A percentile compares a stretch with the other conserved stretches of the same genome.
phyloP scores from a whole-genome alignment of 2,797 vertebrate species.

The Leuciscus waleckii region DNA sequence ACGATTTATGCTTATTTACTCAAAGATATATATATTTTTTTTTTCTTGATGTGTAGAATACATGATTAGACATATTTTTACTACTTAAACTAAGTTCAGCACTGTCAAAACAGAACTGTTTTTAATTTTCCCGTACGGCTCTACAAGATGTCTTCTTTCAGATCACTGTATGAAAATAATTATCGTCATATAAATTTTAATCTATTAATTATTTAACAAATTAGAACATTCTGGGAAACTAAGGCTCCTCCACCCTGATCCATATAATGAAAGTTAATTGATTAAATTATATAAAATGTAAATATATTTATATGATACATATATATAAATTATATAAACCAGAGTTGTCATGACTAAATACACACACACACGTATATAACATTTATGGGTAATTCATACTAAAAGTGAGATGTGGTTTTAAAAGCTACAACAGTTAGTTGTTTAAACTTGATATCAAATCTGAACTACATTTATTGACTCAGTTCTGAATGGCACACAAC shows the following conservation, averaged over 20 bases:
- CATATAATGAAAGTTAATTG: background rate
- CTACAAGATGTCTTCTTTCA: background rate
- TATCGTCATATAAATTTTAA: background rate
- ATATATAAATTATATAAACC: background rate
- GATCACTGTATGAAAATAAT: background rate
- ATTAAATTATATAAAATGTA: background rate
- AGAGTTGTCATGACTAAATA: background rate
- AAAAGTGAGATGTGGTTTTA: background rate
- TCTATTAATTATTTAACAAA: background rate
- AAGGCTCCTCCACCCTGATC: background rate
- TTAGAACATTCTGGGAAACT: background rate
- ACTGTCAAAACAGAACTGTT: background rate
- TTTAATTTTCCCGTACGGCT: background rate
- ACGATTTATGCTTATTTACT: background rate
- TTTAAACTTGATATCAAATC: background rate
- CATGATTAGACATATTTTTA: background rate
- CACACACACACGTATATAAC: background rate
- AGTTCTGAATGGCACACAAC: conserved; percentile 13
- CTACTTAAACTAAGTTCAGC: background rate
- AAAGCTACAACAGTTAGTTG: background rate
- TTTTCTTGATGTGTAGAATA: background rate
- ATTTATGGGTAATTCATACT: background rate
- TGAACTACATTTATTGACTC: background rate
- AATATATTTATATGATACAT: background rate
- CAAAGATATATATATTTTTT: background rate